These are phyloP conservation scores for Cherax quadricarinatus DNA, from an alignment of 1,140 invertebrate species.

Conservation along the genomic window DNA sequence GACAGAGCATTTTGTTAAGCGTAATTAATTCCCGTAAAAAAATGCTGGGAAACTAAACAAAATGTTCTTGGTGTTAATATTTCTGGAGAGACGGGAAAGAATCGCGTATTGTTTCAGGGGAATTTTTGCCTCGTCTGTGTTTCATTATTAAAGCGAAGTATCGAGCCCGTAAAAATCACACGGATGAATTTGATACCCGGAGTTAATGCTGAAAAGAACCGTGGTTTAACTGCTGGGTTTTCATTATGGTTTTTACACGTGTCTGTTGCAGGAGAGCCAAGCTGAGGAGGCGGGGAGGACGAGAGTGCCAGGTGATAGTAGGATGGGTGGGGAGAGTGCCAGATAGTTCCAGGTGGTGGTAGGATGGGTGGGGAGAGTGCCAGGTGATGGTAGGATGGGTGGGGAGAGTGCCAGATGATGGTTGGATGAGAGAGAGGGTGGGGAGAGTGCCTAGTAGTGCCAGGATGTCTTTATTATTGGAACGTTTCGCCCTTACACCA, in stretches of 20 bases:
- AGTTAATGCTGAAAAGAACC: slow-evolving; percentile 46
- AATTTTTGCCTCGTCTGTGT: slow-evolving; percentile 17
- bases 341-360: background rate
- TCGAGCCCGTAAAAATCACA: slow-evolving; percentile 29
- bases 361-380: too few relatives aligned
- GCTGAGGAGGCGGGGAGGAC: background rate
- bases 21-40: slow-evolving; percentile 41
- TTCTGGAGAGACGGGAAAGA: slow-evolving; percentile 26
- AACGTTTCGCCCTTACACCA: too few relatives aligned
- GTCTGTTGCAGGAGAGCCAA: slow-evolving; percentile 8
- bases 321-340: background rate
- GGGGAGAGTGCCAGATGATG: too few relatives aligned
- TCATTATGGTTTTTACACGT: slow-evolving; percentile 9
- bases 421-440: too few relatives aligned
- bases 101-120: slow-evolving; percentile 14
- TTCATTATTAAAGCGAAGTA: slow-evolving; percentile 45
- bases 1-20: slow-evolving; percentile 46
- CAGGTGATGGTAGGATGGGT: too few relatives aligned
- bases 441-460: too few relatives aligned
- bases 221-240: slow-evolving; percentile 25
- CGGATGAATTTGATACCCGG: slow-evolving; percentile 44
- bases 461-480: too few relatives aligned
- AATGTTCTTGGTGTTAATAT: slow-evolving; percentile 37
- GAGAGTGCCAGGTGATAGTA: background rate
- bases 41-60: background rate